A percentile compares a stretch with the other conserved stretches of the same genome.
Evolutionary conservation across 2,113 vertebrate species (phyloP).

Genomic region (Bufo gargarizans): DNA sequence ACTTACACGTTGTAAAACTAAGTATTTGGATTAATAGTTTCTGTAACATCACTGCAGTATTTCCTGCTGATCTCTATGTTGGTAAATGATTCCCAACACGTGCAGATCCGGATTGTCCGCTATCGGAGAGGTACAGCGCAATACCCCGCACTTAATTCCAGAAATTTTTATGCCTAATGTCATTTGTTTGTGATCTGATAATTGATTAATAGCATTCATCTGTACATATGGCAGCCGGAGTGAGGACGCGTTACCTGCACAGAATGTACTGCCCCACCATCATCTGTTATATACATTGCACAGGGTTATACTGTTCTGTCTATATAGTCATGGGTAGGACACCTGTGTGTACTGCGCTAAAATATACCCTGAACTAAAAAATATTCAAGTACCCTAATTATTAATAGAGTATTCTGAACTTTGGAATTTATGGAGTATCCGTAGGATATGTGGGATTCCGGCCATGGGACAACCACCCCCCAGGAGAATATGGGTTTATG

Average conservation of each 20-base stretch:
- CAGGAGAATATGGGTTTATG: too few relatives aligned
- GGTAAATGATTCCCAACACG: not conserved
- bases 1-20: not conserved
- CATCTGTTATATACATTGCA: not conserved
- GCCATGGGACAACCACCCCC: too few relatives aligned
- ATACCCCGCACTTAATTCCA: not conserved
- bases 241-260: not conserved
- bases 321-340: not conserved
- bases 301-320: not conserved
- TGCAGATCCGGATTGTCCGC: not conserved
- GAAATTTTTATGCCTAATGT: not conserved
- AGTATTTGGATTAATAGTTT: not conserved
- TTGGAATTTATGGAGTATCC: too few relatives aligned
- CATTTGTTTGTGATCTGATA: not conserved
- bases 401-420: too few relatives aligned
- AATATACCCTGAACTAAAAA: too few relatives aligned
- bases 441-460: too few relatives aligned
- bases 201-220: not conserved
- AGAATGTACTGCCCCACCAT: not conserved
- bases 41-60: not conserved
- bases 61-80: not conserved
- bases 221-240: not conserved
- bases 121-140: not conserved
- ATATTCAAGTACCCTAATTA: too few relatives aligned
- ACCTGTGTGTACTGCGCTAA: not conserved